Evolutionary conservation across 64 coral and sea anemone species (phyloP), one percentile per base, ranked within the genome.

Genomic region (Cladopsammia gracilis): DNA sequence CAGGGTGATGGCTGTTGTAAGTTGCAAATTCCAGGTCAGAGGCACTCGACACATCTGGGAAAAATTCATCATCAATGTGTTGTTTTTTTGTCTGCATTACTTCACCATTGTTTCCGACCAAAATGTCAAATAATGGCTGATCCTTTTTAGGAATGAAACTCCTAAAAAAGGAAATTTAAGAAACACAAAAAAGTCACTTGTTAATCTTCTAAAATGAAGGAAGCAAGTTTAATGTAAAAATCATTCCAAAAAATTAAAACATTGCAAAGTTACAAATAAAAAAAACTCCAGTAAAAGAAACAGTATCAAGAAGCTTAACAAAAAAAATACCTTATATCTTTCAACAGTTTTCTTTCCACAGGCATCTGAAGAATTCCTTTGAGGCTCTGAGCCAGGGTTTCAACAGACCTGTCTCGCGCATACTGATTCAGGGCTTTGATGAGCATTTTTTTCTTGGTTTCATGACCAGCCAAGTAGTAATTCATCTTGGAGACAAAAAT

Each of bases 371-470:
- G 88, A 19, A 99, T 85, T 46, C 89, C 77, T 18, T 94, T 88
- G 1, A 99, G 58, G n/a, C 53, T 85, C 52, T 86, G 62, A 6
- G 87, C 72, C 18, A 99, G 88, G 53, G 90, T 79, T 46, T 99
- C 94, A 15, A 99, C 64, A 16, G 87, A 94, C 81, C 94, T 96
- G 77, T 99, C 98, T 77, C 88, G 76, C 1, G 98, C 98, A 93
- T 93, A 99, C 48, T 96, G 92, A 75, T 99, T 99, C 15, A 99
- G 52, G 34, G 78, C 91, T 88, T 99, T 99, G 34, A 99, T 83
- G 7, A 99, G 86, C 56, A 91, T 68, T 14, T 76, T 86, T 70
- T 96, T 96, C 50, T 89, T 96, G 22, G 34, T 85, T 70, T 99
- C 93, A 19, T 99, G 83, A 50, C 88, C 94, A 77, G 94, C 94